Evolutionary conservation across 2,113 vertebrate species (phyloP).

Genomic region (Callithrix jacchus): DNA sequence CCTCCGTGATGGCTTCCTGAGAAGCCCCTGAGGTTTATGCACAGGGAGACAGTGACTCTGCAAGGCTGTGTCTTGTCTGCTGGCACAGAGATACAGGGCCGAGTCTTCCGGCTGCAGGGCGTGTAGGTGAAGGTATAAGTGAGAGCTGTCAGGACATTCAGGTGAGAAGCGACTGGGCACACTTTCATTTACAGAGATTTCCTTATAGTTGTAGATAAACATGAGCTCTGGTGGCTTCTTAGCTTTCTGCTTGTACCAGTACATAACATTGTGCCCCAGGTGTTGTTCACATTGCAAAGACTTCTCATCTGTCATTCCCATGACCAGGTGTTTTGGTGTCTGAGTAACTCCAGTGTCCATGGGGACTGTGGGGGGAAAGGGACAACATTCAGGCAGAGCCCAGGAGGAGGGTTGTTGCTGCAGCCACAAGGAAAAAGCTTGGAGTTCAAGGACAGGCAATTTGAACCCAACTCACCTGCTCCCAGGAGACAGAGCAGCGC

Average conservation of each 20-base stretch:
- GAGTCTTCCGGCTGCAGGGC: background rate
- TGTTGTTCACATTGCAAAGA: background rate
- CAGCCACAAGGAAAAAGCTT: fast-evolving
- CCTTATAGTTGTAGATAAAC: constrained; percentile 26
- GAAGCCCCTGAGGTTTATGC: background rate
- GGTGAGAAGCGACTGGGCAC: fast-evolving
- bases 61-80: constrained; percentile 29
- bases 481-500: background rate
- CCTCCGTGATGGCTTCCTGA: background rate
- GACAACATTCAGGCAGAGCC: background rate
- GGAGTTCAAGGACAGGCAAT: fast-evolving
- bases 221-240: background rate
- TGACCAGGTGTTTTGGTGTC: background rate
- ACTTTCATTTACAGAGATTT: too few species aligned
- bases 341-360: background rate
- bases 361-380: background rate
- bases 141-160: fast-evolving
- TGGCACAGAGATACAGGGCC: background rate
- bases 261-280: background rate
- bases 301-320: background rate
- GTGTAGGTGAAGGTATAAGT: background rate
- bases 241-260: background rate
- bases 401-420: background rate
- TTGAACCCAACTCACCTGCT: background rate
- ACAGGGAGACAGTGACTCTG: background rate